A percentile compares a stretch with the other conserved stretches of the same genome.
phyloP scores from a whole-genome alignment of 2,113 vertebrate species.

The Tenebrosternarchus preto region DNA sequence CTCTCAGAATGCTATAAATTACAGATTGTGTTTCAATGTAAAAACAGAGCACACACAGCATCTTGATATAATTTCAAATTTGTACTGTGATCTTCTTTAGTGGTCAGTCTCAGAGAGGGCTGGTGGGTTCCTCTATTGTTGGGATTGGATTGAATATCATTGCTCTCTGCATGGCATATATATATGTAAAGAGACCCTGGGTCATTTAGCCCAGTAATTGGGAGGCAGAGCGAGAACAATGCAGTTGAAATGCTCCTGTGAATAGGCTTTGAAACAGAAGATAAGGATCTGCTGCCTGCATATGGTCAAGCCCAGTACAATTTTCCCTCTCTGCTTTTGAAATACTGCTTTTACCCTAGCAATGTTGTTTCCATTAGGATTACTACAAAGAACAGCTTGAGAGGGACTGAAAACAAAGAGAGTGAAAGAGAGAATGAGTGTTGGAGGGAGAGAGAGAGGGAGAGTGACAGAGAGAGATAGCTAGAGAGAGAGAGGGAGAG shows the following conservation, averaged over 20 bases:
- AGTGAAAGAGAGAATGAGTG: too few species aligned
- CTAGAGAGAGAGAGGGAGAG: not conserved
- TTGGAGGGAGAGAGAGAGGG: too few species aligned
- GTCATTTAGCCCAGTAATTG: conserved; percentile 72
- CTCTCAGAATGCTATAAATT: conserved; percentile 12
- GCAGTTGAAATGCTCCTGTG: conserved; percentile 60
- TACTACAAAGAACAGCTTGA: conserved; percentile 24
- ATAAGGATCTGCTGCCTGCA: conserved; percentile 65
- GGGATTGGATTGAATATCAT: conserved; percentile 62
- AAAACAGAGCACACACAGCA: conserved; percentile 11
- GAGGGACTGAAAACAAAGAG: not conserved
- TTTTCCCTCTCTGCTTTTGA: conserved; percentile 59
- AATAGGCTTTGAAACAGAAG: conserved; percentile 62
- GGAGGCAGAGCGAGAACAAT: conserved; percentile 58
- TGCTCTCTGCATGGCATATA: conserved; percentile 63
- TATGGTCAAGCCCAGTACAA: conserved; percentile 53
- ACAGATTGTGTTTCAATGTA: not conserved
- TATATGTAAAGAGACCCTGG: conserved; percentile 63
- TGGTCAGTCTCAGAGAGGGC: conserved; percentile 40
- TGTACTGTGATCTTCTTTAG: conserved; percentile 51
- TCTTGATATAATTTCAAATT: conserved; percentile 36
- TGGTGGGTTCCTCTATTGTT: not conserved
- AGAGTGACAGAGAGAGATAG: too few species aligned
- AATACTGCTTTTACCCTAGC: conserved; percentile 51
- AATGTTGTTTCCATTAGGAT: conserved; percentile 12